Evolutionary conservation across 2,113 vertebrate species (phyloP).

Genomic region (Ondatra zibethicus): DNA sequence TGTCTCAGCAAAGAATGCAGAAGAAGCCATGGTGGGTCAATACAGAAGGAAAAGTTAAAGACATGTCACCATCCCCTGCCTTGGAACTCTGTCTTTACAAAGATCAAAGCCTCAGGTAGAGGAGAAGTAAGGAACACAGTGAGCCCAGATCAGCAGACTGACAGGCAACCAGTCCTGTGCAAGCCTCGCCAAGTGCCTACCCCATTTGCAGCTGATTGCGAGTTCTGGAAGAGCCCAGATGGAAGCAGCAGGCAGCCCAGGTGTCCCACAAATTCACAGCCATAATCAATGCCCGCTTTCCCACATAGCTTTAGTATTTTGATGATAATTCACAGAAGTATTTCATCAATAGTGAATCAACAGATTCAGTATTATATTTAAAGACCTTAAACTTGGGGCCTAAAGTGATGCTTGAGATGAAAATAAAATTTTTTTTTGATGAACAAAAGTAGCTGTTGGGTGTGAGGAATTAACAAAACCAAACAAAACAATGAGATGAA

Average conservation of each 20-base stretch:
- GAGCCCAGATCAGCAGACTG: background rate
- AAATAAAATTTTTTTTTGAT: background rate
- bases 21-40: accelerated
- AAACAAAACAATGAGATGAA: background rate
- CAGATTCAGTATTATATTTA: background rate
- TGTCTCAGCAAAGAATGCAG: background rate
- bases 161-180: background rate
- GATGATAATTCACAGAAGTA: background rate
- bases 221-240: accelerated
- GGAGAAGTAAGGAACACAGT: background rate
- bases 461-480: background rate
- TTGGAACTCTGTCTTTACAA: background rate
- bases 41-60: background rate
- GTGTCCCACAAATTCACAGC: accelerated
- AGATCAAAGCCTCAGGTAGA: background rate
- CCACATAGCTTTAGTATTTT: background rate
- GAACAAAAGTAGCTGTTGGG: background rate
- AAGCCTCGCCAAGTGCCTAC: background rate
- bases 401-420: background rate
- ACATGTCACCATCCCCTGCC: background rate
- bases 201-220: accelerated
- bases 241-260: background rate
- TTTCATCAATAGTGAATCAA: background rate
- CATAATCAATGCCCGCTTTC: accelerated
- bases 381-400: background rate